Percentiles rank a stretch among this genome's conserved stretches.
Evolutionary conservation across 64 coral and sea anemone genomes (phyloP).

Genomic region (Porites lutea): DNA sequence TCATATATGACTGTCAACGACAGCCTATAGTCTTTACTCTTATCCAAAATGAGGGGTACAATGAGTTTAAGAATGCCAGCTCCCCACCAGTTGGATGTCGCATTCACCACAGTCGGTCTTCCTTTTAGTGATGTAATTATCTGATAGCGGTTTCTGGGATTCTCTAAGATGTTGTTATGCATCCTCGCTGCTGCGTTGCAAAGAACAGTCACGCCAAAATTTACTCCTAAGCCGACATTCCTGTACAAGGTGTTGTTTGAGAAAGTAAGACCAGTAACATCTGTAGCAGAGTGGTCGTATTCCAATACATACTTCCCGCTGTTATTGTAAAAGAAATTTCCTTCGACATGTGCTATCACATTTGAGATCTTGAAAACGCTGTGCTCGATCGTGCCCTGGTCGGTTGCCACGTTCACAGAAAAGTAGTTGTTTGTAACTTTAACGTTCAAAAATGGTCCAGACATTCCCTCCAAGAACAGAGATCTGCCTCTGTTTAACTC

Average conservation of each 20-base stretch:
- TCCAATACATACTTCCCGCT: slow-evolving; percentile 51
- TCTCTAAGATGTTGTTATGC: slow-evolving; percentile 58
- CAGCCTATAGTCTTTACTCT: slow-evolving; percentile 34
- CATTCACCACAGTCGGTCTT: slow-evolving; percentile 38
- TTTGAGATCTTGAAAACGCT: slow-evolving; percentile 55
- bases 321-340: slow-evolving; percentile 85
- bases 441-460: slow-evolving; percentile 4
- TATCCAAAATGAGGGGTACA: slow-evolving; percentile 21
- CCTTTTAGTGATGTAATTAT: slow-evolving; percentile 39
- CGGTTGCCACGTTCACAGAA: slow-evolving; percentile 41
- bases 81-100: slow-evolving; percentile 76
- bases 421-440: slow-evolving; percentile 59
- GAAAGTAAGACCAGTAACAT: slow-evolving; percentile 20
- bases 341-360: slow-evolving; percentile 16
- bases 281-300: slow-evolving; percentile 20
- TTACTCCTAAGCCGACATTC: slow-evolving; percentile 38
- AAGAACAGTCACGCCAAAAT: slow-evolving; percentile 66
- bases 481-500: slow-evolving; percentile 10
- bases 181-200: slow-evolving; percentile 67
- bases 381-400: background rate
- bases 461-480: slow-evolving; percentile 1
- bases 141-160: slow-evolving; percentile 82
- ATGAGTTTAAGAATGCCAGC: slow-evolving; percentile 1
- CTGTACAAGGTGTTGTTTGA: slow-evolving; percentile 61
- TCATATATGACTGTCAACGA: slow-evolving; percentile 48